Evolutionary conservation across 2,797 vertebrate genomes (phyloP), one percentile per base, ranked within the genome.

Genomic region (Scleropages formosus): DNA sequence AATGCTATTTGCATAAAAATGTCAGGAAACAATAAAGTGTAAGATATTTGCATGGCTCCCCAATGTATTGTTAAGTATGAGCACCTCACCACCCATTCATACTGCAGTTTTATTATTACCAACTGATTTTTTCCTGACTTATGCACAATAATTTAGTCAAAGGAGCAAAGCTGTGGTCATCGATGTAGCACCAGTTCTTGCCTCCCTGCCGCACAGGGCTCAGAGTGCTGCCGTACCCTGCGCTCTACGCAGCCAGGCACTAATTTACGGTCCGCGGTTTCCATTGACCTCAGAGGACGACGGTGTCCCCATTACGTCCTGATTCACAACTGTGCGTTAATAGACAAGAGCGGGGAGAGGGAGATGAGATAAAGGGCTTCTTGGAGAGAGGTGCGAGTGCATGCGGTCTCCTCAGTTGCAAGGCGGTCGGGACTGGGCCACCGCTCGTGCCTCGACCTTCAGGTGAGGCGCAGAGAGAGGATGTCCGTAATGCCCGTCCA

Each of bases 401-500:
- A 31, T 2, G 6, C 39, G 31, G 31, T 31, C 6, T 39, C 31
- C 31, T 39, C 31, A 39, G 2, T 10, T 20, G n/a, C 8, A 31
- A 16, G 13, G 24, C 24, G 26, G 47, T 64, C 39, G 31, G 24
- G 15, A 72, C 26, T 44, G 46, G 44, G 27, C n/a, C 22, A 47
- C 73, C 27, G 13, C 20, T 16, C 51, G 24, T 27, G 24, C 44
- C 46, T 58, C 63, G 73, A 78, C 77, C 77, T 78, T 75, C 67
- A 78, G 47, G 58, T 51, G 66, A 61, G 22, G 39, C 9, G 60
- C 53, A 44, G 26, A 22, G 47, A 59, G 60, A 31, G 49, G 63
- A 24, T 16, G 51, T 53, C 20, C 11, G 39, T 10, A 1, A 49
- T 67, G 16, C n/a, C 44, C 22, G n/a, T 71, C 66, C 11, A 26